Base-by-base conservation (phyloP, 2,113 vertebrate genomes). In the Oceanodroma tethys region DNA sequence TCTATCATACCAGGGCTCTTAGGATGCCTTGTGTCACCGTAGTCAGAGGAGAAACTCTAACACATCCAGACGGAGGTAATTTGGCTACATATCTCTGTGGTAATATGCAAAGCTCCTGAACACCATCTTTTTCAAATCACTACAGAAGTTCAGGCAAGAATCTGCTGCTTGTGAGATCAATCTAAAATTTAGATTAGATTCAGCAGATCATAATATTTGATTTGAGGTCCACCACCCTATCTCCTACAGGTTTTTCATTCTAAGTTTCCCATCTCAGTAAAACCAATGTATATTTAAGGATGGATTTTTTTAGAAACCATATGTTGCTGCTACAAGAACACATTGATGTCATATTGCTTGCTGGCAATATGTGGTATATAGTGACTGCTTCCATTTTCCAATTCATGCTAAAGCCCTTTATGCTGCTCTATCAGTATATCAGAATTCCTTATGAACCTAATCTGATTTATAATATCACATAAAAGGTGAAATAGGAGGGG, bases 131-230 rank as follows among this genome's bases (percentile, higher is more conserved):
- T 73, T 66, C 62, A 94, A 93, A 94, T 87, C 94, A 59, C 93
- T 85, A 53, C 93, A 95, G 87, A 95, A 97, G 91, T 95, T 95
- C 83, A 74, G 82, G 85, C 92, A 95, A 90, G 76, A 91, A 95
- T 81, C 83, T 91, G 89, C 73, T 87, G 73, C 91, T 90, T 94
- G 78, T 62, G 53, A 94, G 91, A 95, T 89, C 75, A 94, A 96
- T 96, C 93, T 96, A 81, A 95, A 96, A 95, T 97, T 94, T 62
- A 95, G 93, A 97, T 97, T 96, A 5, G 15, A 42, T 96, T 93
- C 94, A 76, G 75, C 70, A 95, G 85, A 95, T 95, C 93, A 96
- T 87, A 96, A 97, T 97, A 96, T 96, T 97, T 95, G 84, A 94
- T 58, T 95, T 80, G 89, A 84, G 90, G 93, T 94, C 95, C 96